Base-by-base conservation (phyloP, 2,888 invertebrate genomes). In the Theretra japonica region DNA sequence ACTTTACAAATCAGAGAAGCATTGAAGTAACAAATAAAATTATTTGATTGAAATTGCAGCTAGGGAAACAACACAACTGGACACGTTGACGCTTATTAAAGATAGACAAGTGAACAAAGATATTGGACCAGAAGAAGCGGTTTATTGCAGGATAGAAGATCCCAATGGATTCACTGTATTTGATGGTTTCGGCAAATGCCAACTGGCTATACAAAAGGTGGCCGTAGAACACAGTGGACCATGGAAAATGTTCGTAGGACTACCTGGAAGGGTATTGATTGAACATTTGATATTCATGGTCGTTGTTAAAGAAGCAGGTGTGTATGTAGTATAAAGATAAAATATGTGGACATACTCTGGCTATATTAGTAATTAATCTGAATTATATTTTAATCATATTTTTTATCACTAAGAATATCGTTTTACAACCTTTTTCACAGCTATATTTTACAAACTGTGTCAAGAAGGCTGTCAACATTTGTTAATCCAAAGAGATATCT, bases 121-220 rank as follows among this genome's bases (percentile, higher is more conserved):
- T 1, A 50, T 92, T 11, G 93, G 94, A 0, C 88, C 93, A 0
- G 84, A 85, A 71, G 78, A 87, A 69, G 84, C 88, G 0, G 79
- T 89, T 0, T 93, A 90, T 81, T 94, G 94, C 75, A 86, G 76
- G 71, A 72, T 92, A 0, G 72, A 76, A 8, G 85, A 88, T 50
- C 83, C 87, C 0, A 58, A 70, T n/a, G 82, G 81, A 0, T 69
- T 76, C n/a, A 75, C 74, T 0, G 76, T 87, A 6, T 91, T 83
- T 73, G 89, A 92, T 33, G 82, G 82, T 58, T 92, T 93, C 69
- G 91, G 93, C 4, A 83, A 77, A 72, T 94, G 94, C 75, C 78
- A 73, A 53, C 75, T 93, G 21, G 75, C 72, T 0, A 25, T 93
- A 19, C 81, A 84, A 4, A 84, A 84, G 68, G 90, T 85, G 0